Evolutionary conservation across 92 coral and sea anemone species (phyloP).

Genomic region (Chrysogorgia sp.): DNA sequence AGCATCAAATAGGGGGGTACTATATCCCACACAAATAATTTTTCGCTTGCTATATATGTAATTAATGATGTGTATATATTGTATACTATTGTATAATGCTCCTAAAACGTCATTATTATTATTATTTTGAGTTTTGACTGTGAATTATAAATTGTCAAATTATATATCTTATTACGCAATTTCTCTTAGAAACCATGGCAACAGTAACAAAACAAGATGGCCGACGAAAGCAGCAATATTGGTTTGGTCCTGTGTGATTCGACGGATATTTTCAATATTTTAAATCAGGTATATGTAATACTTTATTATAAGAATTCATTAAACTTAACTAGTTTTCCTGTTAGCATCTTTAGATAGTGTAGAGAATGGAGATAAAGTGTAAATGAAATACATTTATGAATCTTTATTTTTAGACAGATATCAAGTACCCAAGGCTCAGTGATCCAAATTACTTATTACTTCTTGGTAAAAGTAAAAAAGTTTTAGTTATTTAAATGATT

Average conservation of each 20-base stretch:
- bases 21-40: no score
- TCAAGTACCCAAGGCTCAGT: conserved; percentile 77
- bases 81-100: no score
- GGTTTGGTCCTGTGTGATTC: conserved; percentile 67
- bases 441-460: conserved; percentile 90
- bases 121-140: no score
- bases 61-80: no score
- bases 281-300: conserved; percentile 76
- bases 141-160: not conserved
- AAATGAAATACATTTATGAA: not conserved
- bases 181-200: conserved; percentile 22
- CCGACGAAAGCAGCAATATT: conserved; percentile 69
- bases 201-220: conserved; percentile 52
- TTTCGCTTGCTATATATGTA: no score
- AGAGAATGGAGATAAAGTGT: no score
- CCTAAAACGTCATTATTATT: no score
- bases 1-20: no score
- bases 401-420: conserved; percentile 50
- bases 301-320: not conserved
- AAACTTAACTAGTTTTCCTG: not conserved
- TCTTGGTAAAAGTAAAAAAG: conserved; percentile 69
- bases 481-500: not conserved
- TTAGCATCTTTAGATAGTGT: no score
- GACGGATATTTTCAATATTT: conserved; percentile 81
- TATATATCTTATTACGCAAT: not conserved